Base-by-base conservation (phyloP, 2,888 invertebrate species). In the Polydrusus cervinus region DNA sequence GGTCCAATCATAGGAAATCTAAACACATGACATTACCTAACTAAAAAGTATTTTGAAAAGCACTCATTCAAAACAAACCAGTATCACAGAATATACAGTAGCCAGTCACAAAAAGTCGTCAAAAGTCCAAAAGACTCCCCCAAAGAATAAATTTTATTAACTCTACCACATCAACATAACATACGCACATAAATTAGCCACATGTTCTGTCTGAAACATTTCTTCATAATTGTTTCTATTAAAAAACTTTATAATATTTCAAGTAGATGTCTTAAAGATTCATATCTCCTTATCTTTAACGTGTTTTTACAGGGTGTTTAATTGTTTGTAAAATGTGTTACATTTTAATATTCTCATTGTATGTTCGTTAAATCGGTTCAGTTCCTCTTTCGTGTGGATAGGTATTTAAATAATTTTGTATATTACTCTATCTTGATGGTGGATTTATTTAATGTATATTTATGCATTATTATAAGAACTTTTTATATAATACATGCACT, bases 281-380 rank as follows among this genome's bases (percentile, higher is more conserved):
- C 10, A 30, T 73, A 73, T 73, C 73, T 47, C 11, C 62, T 74
- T 74, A 74, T 74, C 74, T 61, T 38, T 53, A 43, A 20, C 62
- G 53, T 75, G 75, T 75, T 75, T 75, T 76, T 76, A 76, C 72
- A 71, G 67, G 53, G 64, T 72, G 72, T 69, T 76, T 76, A 76
- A 76, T 76, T 76, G 76, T 76, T 76, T 72, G 72, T 76, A 69
- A 76, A 76, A 76, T 53, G 69, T 72, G 64, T 71, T 76, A 68
- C 68, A 76, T 72, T 71, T 76, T 69, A 72, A 72, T 76, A 64
- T 75, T 75, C 45, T 64, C 45, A 57, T 64, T 65, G 53, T 64
- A 62, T 14, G 43, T 51, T 74, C 62, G 74, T 74, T 68, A 68
- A 68, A 74, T 68, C 74, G 67, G 9, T 40, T 25, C 47, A 55